Percentiles rank a stretch among this genome's conserved stretches.
phyloP scores from a whole-genome alignment of 2,797 vertebrate species.

The Brachyalestes nurse region DNA sequence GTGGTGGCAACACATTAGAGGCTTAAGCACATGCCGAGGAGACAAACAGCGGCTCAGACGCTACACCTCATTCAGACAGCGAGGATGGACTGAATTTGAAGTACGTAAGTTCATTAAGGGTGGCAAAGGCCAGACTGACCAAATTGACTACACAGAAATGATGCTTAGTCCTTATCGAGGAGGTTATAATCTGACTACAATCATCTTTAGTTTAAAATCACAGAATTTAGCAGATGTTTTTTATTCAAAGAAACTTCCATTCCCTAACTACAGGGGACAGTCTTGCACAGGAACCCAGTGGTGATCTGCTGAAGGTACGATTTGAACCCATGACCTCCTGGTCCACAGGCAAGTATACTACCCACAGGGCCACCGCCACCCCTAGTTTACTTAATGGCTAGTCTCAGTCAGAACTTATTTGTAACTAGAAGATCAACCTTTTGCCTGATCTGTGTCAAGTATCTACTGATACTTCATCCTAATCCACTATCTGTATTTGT shows the following conservation, averaged over 20 bases:
- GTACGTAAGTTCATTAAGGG: slow-evolving; percentile 63
- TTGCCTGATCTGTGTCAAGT: neutral
- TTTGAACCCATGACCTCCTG: too few species aligned
- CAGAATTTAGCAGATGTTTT: too few species aligned
- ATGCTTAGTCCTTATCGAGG: slow-evolving; percentile 65
- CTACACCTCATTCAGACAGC: slow-evolving; percentile 51
- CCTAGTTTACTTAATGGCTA: slow-evolving; percentile 51
- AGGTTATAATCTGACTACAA: slow-evolving; percentile 72
- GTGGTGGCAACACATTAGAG: slow-evolving; percentile 58
- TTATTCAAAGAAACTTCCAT: too few species aligned
- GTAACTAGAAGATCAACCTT: neutral
- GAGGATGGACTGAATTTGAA: slow-evolving; percentile 47
- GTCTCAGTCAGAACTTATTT: slow-evolving; percentile 9
- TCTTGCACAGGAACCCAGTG: too few species aligned
- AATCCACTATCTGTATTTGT: neutral
- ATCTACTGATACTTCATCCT: neutral
- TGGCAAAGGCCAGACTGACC: slow-evolving; percentile 61
- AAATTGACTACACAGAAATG: slow-evolving; percentile 51
- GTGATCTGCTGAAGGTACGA: too few species aligned
- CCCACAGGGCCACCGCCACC: too few species aligned
- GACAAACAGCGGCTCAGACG: slow-evolving; percentile 42
- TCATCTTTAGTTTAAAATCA: slow-evolving; percentile 19
- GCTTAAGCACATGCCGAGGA: slow-evolving; percentile 44
- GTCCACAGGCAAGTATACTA: too few species aligned
- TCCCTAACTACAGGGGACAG: too few species aligned